A percentile compares a stretch with the other conserved stretches of the same genome.
These are phyloP conservation scores for Corvus cornix DNA, from an alignment of 2,113 vertebrate species.

Conservation along the genomic window DNA sequence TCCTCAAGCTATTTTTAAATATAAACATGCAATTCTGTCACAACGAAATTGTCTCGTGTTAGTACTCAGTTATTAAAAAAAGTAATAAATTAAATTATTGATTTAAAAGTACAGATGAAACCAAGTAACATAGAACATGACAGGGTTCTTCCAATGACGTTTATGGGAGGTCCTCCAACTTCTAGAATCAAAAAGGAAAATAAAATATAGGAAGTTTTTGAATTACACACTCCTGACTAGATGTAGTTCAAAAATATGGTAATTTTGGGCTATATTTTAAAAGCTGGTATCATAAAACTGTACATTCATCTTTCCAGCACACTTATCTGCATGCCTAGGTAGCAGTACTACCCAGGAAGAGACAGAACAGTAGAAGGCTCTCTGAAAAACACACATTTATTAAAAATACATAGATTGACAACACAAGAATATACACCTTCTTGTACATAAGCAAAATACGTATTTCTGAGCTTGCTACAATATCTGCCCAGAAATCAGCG, in stretches of 20 bases:
- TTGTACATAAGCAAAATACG: background rate
- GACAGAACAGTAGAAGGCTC: background rate
- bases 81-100: background rate
- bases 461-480: background rate
- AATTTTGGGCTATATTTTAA: background rate
- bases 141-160: background rate
- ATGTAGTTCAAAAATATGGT: background rate
- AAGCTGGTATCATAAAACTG: background rate
- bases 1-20: constrained; percentile 52
- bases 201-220: background rate
- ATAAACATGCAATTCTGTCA: background rate
- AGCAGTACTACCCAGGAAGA: background rate
- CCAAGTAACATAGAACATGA: background rate
- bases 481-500: background rate
- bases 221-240: background rate
- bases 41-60: background rate
- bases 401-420: background rate
- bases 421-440: background rate
- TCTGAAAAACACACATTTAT: background rate
- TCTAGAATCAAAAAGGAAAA: background rate
- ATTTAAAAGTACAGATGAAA: background rate
- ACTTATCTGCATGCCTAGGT: background rate
- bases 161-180: constrained; percentile 14
- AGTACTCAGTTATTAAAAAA: background rate
- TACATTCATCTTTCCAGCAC: background rate